Evolutionary conservation across 2,888 invertebrate species (phyloP), one percentile per base, ranked within the genome.

Genomic region (Mesochorus sp.): DNA sequence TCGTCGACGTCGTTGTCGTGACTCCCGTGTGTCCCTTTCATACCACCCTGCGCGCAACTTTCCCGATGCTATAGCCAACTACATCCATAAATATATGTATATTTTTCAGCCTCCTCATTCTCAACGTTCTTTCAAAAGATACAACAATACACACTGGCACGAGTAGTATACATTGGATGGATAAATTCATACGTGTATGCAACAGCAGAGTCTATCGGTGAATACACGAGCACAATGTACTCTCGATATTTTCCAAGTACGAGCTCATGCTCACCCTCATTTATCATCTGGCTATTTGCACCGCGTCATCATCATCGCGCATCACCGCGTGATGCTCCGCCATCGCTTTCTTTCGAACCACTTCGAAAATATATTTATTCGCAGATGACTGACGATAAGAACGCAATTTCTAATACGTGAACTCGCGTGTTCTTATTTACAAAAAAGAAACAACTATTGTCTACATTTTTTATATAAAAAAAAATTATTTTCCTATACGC

Each of bases 1-100:
- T 49, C 66, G 51, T 66, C 39, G 61, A 31, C 57, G 55, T 47
- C 59, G 8, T 62, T 53, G 70, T 26, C 42, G 39, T 31, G 31
- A 42, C 42, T 51, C 34, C 34, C n/a, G n/a, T 31, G 12, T 55
- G 55, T 55, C 5, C 6, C 34, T 55, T 34, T 55, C 55, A 4
- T 49, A 17, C 1, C 34, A 21, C 21, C 37, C n/a, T 10, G 37
- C 37, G 37, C 14, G 53, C 55, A 64, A 57, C 61, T 71, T 71
- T 49, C 53, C 24, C 47, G 51, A 21, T 28, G 19, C 8, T 10
- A 21, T 44, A 47, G 12, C 14, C 47, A 62, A 62, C 62, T 34
- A 47, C 31, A 21, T 10, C 1, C 24, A 3, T 10, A 26, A 12
- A 39, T 44, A 17, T 6, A 14, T 47, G 6, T 14, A 21, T 39